Conservation (phyloP, 2,113 vertebrate species). For the Oenanthe melanoleuca region DNA sequence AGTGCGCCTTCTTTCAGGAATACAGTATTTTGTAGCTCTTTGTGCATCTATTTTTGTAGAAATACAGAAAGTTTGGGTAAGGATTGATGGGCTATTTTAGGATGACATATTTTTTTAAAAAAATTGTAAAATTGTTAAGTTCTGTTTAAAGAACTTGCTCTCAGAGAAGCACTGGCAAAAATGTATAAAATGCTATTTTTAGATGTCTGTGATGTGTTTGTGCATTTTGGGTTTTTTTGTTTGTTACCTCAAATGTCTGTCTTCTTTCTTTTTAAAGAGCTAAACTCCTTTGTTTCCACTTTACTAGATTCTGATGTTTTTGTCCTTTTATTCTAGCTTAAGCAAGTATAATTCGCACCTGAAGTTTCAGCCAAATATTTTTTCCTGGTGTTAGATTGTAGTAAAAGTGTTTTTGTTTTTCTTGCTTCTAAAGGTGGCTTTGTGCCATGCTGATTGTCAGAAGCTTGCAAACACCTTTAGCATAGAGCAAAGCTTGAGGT, state of each 20-base stretch:
- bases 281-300: constrained; percentile 43
- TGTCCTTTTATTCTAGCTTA: constrained; percentile 46
- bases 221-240: constrained; percentile 58
- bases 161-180: constrained; percentile 83
- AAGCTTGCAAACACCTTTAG: constrained; percentile 15
- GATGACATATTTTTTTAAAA: constrained; percentile 76
- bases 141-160: constrained; percentile 96
- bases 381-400: not conserved
- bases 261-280: constrained; percentile 37
- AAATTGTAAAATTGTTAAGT: constrained; percentile 79
- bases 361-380: constrained; percentile 47
- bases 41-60: constrained; percentile 82
- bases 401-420: constrained; percentile 16
- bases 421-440: constrained; percentile 36
- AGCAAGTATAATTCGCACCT: constrained; percentile 12
- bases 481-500: not conserved
- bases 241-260: constrained; percentile 75
- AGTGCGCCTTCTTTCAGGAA: constrained; percentile 75
- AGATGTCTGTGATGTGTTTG: constrained; percentile 70
- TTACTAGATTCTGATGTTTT: constrained; percentile 58
- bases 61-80: constrained; percentile 78
- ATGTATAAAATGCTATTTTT: constrained; percentile 75
- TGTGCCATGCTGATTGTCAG: not conserved
- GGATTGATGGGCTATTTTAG: constrained; percentile 76
- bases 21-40: constrained; percentile 74